Evolutionary conservation across 2,113 vertebrate species (phyloP), one percentile per base, ranked within the genome.

Genomic region (Prunella himalayana): DNA sequence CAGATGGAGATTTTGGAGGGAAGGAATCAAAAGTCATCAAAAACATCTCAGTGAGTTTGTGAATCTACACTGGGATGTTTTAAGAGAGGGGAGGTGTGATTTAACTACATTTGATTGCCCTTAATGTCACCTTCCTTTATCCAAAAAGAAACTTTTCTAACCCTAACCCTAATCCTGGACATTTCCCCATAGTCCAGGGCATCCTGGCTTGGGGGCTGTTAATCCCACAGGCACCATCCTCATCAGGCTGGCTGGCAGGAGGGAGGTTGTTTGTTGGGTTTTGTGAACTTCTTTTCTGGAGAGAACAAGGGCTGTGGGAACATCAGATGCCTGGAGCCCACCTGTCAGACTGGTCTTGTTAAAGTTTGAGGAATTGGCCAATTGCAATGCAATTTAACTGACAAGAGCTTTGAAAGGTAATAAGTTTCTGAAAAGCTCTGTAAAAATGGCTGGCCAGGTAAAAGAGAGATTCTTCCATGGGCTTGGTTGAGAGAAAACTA

Each of bases 101-200:
- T 17, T 73, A 54, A 54, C 10, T 35, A 10, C 41, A 37, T 68
- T 30, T 60, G 11, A 20, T 21, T 56, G 22, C 15, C 27, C 20
- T 63, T 57, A 37, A 41, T 37, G 35, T 30, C 33, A 21, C 24
- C 7, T 60, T 69, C 21, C n/a, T 79, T 90, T 18, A 59, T 15
- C 20, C 37, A 61, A 51, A 85, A 24, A 82, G 6, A 69, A 86
- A 60, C 13, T 61, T 61, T 49, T 44, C 13, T 12, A 51, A 33
- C 31, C 6, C 20, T 21, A 41, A 11, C 8, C 7, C 19, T 31
- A 22, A 77, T 3, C 14, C 19, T n/a, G 35, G 27, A 39, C 13
- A 5, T 66, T 57, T 31, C 22, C 23, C 60, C 0, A 0, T 2
- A 25, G 11, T 25, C 44, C 4, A 2, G 12, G 13, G 2, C 14